phyloP scores from a whole-genome alignment of 2,888 invertebrate species.

The Zele albiditarsus region DNA sequence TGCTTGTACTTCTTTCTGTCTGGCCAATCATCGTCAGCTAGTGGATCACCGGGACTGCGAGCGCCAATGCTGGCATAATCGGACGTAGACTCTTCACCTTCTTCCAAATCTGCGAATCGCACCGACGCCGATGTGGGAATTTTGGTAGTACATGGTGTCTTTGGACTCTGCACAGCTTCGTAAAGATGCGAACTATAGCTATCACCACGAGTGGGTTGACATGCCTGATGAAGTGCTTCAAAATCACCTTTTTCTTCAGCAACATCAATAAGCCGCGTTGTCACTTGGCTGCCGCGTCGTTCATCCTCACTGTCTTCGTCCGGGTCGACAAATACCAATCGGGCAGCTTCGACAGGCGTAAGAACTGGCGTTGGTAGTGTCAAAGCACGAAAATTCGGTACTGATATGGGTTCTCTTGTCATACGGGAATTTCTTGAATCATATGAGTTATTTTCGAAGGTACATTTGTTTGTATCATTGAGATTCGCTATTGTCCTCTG shows the following conservation, averaged over 20 bases:
- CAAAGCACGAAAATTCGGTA: slow-evolving; percentile 82
- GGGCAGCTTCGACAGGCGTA: slow-evolving; percentile 80
- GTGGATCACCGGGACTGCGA: slow-evolving; percentile 69
- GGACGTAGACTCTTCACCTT: slow-evolving; percentile 80
- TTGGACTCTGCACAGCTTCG: slow-evolving; percentile 73
- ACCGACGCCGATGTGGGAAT: slow-evolving; percentile 77
- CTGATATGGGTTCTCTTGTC: slow-evolving; percentile 82
- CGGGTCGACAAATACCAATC: slow-evolving; percentile 81
- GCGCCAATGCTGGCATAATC: slow-evolving; percentile 85
- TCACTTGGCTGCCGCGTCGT: slow-evolving; percentile 67
- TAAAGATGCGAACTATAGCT: slow-evolving; percentile 77
- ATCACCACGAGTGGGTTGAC: slow-evolving; percentile 75
- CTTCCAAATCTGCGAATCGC: slow-evolving; percentile 75
- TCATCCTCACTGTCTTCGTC: slow-evolving; percentile 77
- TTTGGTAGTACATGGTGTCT: slow-evolving; percentile 68
- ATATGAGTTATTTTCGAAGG: slow-evolving; percentile 42
- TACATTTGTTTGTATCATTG: slow-evolving; percentile 48
- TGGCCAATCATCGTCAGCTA: slow-evolving; percentile 67
- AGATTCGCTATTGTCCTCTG: slow-evolving; percentile 60
- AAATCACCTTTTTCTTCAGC: slow-evolving; percentile 71
- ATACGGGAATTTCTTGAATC: slow-evolving; percentile 63
- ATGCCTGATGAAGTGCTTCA: slow-evolving; percentile 74
- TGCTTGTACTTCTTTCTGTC: slow-evolving; percentile 55
- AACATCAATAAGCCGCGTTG: slow-evolving; percentile 68
- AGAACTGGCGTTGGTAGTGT: slow-evolving; percentile 79